A percentile compares a stretch with the other conserved stretches of the same genome.
phyloP scores from a whole-genome alignment of 2,888 invertebrate species.

The Tenthredo notha region DNA sequence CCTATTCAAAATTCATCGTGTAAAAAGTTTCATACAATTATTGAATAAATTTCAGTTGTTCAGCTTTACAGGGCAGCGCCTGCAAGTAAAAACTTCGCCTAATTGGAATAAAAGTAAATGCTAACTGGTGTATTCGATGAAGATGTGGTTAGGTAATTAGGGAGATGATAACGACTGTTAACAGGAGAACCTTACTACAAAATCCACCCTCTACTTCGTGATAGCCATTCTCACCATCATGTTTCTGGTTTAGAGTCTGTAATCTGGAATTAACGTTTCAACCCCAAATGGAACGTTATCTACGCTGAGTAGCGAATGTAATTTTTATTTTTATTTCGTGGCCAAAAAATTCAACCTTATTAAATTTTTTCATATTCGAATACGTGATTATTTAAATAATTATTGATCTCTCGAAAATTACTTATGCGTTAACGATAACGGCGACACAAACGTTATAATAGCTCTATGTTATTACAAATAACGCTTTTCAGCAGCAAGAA shows the following conservation, averaged over 20 bases:
- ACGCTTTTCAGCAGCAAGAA: background rate
- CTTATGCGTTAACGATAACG: background rate
- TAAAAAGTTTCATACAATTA: background rate
- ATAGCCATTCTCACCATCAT: slow-evolving; percentile 32
- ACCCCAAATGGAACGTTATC: slow-evolving; percentile 29
- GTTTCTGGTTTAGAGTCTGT: slow-evolving; percentile 49
- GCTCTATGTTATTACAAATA: background rate
- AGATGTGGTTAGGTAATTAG: slow-evolving; percentile 47
- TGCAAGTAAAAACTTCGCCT: background rate
- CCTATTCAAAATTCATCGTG: background rate
- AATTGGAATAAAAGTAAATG: slow-evolving; percentile 23
- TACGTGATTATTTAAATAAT: background rate
- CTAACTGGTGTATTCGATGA: slow-evolving; percentile 37
- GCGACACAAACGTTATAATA: background rate
- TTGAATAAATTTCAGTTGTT: background rate
- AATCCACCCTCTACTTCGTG: slow-evolving; percentile 28
- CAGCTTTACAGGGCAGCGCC: background rate
- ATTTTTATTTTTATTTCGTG: background rate
- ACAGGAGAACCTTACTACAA: slow-evolving; percentile 36
- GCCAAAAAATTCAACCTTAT: background rate
- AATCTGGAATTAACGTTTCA: slow-evolving; percentile 45
- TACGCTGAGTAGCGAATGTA: background rate
- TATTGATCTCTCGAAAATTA: background rate
- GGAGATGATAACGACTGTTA: slow-evolving; percentile 45
- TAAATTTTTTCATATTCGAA: background rate